Conservation (phyloP, 2,113 vertebrate species). For the Patagioenas fasciata region DNA sequence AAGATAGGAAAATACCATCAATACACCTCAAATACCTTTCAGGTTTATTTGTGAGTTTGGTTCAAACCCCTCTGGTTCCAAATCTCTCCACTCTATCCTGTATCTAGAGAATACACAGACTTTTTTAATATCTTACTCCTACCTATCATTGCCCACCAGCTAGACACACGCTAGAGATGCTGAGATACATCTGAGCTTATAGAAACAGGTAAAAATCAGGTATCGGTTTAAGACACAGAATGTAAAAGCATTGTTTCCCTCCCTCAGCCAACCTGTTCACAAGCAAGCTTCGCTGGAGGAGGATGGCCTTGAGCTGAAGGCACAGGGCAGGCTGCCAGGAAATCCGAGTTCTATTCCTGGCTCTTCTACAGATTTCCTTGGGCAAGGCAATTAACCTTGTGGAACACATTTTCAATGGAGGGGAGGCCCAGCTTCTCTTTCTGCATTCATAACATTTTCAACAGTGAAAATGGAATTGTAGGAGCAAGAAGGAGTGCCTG, state of each 20-base stretch:
- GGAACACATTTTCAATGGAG: slow-evolving; percentile 47
- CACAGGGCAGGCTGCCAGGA: slow-evolving; percentile 51
- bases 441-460: slow-evolving; percentile 11
- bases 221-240: neutral
- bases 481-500: neutral
- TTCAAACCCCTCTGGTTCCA: neutral
- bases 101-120: neutral
- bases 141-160: neutral
- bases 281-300: neutral
- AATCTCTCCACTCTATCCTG: neutral
- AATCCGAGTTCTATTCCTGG: slow-evolving; percentile 62
- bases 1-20: neutral
- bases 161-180: neutral
- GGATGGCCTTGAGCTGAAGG: slow-evolving; percentile 56
- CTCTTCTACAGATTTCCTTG: slow-evolving; percentile 67
- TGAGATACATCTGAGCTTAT: neutral
- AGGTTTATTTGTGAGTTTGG: neutral
- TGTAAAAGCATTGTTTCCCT: neutral
- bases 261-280: neutral
- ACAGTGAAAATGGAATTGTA: neutral
- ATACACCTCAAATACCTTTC: neutral
- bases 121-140: neutral
- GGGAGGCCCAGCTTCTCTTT: slow-evolving; percentile 34
- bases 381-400: slow-evolving; percentile 67
- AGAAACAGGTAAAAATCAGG: neutral